Evolutionary conservation across 2,113 vertebrate genomes (phyloP).

Genomic region (Istiophorus platypterus): DNA sequence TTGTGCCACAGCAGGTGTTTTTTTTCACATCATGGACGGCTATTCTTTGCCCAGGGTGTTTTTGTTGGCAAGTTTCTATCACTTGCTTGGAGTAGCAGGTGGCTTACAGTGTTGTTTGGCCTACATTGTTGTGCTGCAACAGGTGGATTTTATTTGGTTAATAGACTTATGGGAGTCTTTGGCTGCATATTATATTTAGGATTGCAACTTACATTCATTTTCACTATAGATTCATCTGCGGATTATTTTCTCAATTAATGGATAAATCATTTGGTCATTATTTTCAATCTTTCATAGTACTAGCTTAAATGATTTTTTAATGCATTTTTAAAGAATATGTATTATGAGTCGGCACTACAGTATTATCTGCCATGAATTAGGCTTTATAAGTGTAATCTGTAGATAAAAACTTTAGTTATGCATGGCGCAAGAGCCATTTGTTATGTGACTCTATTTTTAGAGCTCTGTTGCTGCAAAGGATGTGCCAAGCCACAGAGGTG

Average conservation of each 20-base stretch:
- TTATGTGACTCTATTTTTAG: conserved; percentile 74
- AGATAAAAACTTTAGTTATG: conserved; percentile 18
- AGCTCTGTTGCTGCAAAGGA: conserved; percentile 60
- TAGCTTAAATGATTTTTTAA: background rate
- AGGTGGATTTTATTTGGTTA: conserved; percentile 60
- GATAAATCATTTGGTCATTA: background rate
- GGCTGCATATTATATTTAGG: background rate
- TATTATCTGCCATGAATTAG: background rate
- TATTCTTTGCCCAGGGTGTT: conserved; percentile 74
- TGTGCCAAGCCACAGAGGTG: conserved; percentile 70
- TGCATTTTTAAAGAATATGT: background rate
- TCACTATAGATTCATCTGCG: background rate
- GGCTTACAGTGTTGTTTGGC: conserved; percentile 56
- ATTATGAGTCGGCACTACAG: background rate
- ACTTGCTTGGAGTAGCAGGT: conserved; percentile 65
- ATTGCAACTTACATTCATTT: background rate
- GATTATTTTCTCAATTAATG: background rate
- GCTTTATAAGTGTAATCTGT: background rate
- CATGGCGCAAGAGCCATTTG: conserved; percentile 40
- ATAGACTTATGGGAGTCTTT: conserved; percentile 1
- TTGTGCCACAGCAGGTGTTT: conserved; percentile 79
- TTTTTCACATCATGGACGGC: conserved; percentile 44
- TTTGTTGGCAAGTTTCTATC: conserved; percentile 69
- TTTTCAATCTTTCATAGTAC: background rate
- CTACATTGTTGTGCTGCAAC: conserved; percentile 52